Evolutionary conservation across 2,113 vertebrate genomes (phyloP).

Genomic region (Protobothrops flavoviridis): DNA sequence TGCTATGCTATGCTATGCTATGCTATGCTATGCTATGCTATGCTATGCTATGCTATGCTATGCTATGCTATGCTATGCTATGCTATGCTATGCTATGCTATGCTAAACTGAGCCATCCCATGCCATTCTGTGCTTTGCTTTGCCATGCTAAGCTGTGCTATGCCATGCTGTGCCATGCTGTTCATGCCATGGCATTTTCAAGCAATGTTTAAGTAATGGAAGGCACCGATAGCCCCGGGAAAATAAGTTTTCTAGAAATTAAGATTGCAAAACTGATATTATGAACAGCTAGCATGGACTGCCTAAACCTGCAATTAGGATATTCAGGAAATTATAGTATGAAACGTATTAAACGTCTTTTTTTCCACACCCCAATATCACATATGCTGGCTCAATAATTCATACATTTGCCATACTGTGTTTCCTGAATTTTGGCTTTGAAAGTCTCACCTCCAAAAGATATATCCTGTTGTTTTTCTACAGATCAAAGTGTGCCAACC

Average conservation of each 20-base stretch:
- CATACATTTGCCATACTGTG: background rate
- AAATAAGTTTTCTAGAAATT: background rate
- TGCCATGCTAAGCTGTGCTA: too few species aligned
- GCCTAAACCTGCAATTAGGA: background rate
- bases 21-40: background rate
- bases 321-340: background rate
- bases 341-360: background rate
- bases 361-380: background rate
- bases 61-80: too few species aligned
- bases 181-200: background rate
- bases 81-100: fast-evolving
- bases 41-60: background rate
- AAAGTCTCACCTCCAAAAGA: background rate
- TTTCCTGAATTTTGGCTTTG: background rate
- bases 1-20: too few species aligned
- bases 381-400: background rate
- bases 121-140: too few species aligned
- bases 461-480: background rate
- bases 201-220: background rate
- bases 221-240: background rate
- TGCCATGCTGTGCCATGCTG: background rate
- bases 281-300: background rate
- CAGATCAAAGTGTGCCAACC: background rate
- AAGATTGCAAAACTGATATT: background rate
- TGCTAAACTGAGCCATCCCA: background rate